Percentiles rank a stretch among this genome's conserved stretches.
These are phyloP conservation scores for Asobara japonica DNA, from an alignment of 1,140 invertebrate species.

Conservation along the genomic window DNA sequence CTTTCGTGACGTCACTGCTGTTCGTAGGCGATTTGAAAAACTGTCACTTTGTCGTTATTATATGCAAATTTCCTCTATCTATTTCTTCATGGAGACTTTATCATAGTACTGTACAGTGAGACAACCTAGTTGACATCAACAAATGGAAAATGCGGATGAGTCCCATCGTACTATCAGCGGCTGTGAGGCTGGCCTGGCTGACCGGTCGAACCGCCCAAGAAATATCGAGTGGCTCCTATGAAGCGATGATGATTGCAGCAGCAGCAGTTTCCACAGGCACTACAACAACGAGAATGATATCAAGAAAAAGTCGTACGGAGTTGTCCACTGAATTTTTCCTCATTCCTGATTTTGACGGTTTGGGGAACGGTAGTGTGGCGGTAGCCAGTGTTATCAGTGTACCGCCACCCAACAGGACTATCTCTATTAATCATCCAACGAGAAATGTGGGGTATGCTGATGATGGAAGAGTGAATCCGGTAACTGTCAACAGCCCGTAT, in stretches of 20 bases:
- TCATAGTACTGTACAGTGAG: not conserved
- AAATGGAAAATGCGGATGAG: slow-evolving; percentile 52
- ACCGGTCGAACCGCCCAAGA: slow-evolving; percentile 13
- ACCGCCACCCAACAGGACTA: slow-evolving; percentile 54
- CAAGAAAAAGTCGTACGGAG: slow-evolving; percentile 56
- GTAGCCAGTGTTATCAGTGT: slow-evolving; percentile 59
- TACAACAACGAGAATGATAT: slow-evolving; percentile 20
- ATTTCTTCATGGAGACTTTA: too few relatives aligned
- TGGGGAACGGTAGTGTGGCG: slow-evolving; percentile 50
- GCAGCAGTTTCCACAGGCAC: slow-evolving; percentile 35
- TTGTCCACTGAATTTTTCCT: slow-evolving; percentile 83
- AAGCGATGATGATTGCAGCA: slow-evolving; percentile 33
- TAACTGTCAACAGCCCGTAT: slow-evolving; percentile 36
- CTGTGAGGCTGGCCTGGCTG: slow-evolving; percentile 23
- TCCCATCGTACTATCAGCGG: slow-evolving; percentile 59
- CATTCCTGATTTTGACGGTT: slow-evolving; percentile 66
- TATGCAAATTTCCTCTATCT: too few relatives aligned
- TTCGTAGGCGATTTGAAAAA: too few relatives aligned
- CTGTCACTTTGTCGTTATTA: too few relatives aligned
- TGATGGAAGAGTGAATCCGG: slow-evolving; percentile 34
- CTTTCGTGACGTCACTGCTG: too few relatives aligned
- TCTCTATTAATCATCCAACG: slow-evolving; percentile 47
- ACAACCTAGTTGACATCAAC: not conserved
- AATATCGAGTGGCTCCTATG: not conserved
- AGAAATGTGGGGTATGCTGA: slow-evolving; percentile 28